A percentile compares a stretch with the other conserved stretches of the same genome.
Conservation (phyloP, 2,113 vertebrate species). For the Ceyx cyanopectus region DNA sequence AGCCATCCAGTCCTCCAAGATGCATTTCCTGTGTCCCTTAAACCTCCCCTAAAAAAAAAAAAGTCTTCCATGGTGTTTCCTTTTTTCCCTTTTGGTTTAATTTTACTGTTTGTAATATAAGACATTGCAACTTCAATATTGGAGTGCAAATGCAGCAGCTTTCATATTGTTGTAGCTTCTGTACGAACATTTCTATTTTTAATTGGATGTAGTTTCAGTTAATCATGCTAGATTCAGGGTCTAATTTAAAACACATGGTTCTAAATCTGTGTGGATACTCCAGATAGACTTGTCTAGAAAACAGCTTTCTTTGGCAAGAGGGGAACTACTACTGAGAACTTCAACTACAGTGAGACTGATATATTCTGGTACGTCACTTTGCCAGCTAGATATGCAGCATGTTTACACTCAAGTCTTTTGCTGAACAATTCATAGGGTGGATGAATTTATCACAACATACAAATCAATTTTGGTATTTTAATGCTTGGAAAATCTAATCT, state of each 20-base stretch:
- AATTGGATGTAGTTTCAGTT: constrained; percentile 28
- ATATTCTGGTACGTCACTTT: not conserved
- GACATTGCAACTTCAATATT: not conserved
- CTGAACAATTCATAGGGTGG: not conserved
- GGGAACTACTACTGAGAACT: not conserved
- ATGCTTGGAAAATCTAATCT: not conserved
- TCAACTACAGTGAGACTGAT: not conserved
- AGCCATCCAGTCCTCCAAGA: not conserved
- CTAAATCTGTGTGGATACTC: not conserved
- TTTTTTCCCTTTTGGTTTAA: not conserved
- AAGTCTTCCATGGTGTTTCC: not conserved
- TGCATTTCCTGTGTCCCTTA: not conserved
- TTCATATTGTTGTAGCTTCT: not conserved
- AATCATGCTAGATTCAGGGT: not conserved
- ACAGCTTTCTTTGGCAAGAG: constrained; percentile 15
- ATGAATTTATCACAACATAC: not conserved
- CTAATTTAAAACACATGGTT: not conserved
- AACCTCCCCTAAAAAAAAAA: not conserved
- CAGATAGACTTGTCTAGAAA: not conserved
- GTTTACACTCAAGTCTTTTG: not conserved
- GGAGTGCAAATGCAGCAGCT: rapidly evolving
- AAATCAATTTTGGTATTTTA: not conserved
- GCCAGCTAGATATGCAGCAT: not conserved
- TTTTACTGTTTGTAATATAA: not conserved
- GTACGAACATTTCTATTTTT: constrained; percentile 14